These are phyloP conservation scores for Cliona cf. orientalis DNA, from an alignment of 37 sponge, comb jelly and placozoan species.

Conservation along the genomic window DNA sequence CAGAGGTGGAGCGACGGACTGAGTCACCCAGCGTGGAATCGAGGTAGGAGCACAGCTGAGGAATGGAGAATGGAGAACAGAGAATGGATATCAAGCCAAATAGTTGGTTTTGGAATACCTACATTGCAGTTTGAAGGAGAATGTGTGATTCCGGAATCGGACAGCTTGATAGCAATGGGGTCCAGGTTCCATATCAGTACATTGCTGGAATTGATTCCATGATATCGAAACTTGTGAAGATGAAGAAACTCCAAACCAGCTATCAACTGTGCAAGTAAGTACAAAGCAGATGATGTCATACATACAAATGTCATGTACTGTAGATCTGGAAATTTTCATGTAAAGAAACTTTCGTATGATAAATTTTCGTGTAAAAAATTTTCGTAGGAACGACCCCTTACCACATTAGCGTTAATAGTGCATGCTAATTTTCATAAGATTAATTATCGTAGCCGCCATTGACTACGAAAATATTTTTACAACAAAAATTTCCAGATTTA, in stretches of 20 bases:
- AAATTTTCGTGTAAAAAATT: no score
- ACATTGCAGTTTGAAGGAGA: conserved; percentile 46
- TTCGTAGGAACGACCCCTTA: no score
- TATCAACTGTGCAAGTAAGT: conserved; percentile 37
- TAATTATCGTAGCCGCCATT: no score
- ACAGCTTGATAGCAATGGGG: conserved; percentile 69
- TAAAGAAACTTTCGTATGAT: no score
- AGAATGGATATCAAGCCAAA: not conserved
- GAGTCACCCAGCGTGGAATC: not conserved
- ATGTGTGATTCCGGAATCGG: conserved; percentile 64
- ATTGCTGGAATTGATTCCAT: conserved; percentile 42
- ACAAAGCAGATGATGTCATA: no score
- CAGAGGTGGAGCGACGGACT: not conserved
- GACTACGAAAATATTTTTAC: not conserved
- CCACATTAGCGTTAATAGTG: no score
- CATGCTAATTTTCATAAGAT: not conserved
- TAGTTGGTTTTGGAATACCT: not conserved
- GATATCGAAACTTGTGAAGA: conserved; percentile 30
- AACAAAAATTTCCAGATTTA: not conserved
- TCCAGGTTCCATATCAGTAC: conserved; percentile 65
- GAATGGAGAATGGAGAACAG: not conserved
- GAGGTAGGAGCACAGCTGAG: conserved; percentile 17
- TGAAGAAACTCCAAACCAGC: conserved; percentile 58
- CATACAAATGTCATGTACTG: no score
- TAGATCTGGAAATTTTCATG: no score